Evolutionary conservation across 2,888 invertebrate genomes (phyloP).

Genomic region (Tetheella fluctuosa): DNA sequence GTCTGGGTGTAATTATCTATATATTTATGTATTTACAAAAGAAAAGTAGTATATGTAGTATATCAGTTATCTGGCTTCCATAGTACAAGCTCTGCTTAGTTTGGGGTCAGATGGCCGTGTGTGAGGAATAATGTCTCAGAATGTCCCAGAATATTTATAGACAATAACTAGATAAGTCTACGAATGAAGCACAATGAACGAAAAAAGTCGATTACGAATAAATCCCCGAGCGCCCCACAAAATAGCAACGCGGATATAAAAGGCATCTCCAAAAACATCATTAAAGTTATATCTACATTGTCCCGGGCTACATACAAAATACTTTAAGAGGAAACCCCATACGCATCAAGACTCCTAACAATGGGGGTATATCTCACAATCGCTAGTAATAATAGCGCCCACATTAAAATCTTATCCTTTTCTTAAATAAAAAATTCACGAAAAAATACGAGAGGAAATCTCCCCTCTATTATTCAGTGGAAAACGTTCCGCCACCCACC

Average conservation of each 20-base stretch:
- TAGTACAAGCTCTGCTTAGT: too few relatives aligned
- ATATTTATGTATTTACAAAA: too few relatives aligned
- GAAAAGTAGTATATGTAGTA: too few relatives aligned
- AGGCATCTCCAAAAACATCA: conserved; percentile 69
- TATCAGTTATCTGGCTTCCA: too few relatives aligned
- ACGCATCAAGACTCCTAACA: conserved; percentile 77
- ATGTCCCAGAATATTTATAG: too few relatives aligned
- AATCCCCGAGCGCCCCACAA: conserved; percentile 34
- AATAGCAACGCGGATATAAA: conserved; percentile 47
- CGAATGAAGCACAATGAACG: conserved; percentile 29
- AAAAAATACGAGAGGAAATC: conserved; percentile 80
- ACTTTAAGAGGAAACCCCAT: conserved; percentile 80
- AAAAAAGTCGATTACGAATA: conserved; percentile 39
- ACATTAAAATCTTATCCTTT: conserved; percentile 85
- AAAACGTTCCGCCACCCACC: conserved; percentile 55
- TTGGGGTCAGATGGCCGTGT: too few relatives aligned
- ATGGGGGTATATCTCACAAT: conserved; percentile 76
- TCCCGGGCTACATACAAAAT: conserved; percentile 72
- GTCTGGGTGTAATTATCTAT: too few relatives aligned
- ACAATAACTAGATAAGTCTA: background rate
- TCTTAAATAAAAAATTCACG: conserved; percentile 85
- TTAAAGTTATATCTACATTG: conserved; percentile 58
- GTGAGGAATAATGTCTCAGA: too few relatives aligned
- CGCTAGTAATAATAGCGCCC: conserved; percentile 80
- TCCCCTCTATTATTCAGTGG: conserved; percentile 79